Base-by-base conservation (phyloP, 2,888 invertebrate genomes). In the Drosophila helvetica region DNA sequence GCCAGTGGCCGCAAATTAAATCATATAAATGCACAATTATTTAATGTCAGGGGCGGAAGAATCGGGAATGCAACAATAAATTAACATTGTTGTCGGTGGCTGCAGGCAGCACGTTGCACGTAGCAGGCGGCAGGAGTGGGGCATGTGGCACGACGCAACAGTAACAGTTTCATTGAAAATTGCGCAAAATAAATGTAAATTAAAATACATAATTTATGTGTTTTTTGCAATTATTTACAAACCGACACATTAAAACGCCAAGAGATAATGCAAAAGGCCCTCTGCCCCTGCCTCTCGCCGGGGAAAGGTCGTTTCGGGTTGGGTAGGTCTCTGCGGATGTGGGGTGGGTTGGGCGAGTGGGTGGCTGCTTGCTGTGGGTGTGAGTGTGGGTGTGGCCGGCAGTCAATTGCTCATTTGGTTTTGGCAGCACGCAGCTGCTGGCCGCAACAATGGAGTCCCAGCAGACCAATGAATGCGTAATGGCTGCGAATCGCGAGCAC, bases 1-100 rank as follows among this genome's bases (percentile, higher is more conserved):
- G 79, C 88, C 71, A 69, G 30, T 78, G 85, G 86, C 85, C 89
- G 84, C 89, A 86, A 86, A 86, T 86, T 89, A 89, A 86, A 85
- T 86, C 89, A 86, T 86, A 88, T 85, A 89, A 85, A 83, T 89
- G 89, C 73, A 84, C 89, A 86, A 86, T 86, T 88, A 86, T 86
- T 86, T 86, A 88, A 89, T 83, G 85, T 83, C 68, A 74, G 50
- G 43, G 46, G 42, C 50, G 54, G 62, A 33, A 75, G 57, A 59
- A 56, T 59, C 63, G 73, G 50, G 42, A 50, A 59, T 45, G 55
- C 63, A 54, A 51, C 55, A 63, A 76, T 76, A 76, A 77, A 77
- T 76, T 77, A 77, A 77, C 63, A 77, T 61, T 47, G 46, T 22
- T 51, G 61, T 27, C 53, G 46, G 43, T 46, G 22, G 60, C 10